These are phyloP conservation scores for Melanophora roralis DNA, from an alignment of 2,888 invertebrate species.

Conservation along the genomic window DNA sequence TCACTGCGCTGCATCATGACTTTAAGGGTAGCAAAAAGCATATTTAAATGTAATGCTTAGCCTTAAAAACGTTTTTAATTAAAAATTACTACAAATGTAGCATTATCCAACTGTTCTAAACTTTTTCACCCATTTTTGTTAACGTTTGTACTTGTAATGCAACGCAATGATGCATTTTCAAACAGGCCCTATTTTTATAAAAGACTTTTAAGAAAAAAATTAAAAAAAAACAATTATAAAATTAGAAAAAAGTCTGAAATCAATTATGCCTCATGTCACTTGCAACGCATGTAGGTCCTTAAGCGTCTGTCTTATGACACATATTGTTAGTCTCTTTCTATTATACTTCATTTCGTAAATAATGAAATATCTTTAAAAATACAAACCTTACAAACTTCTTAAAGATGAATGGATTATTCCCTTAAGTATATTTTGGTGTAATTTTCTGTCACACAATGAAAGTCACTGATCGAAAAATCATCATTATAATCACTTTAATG, in stretches of 20 bases:
- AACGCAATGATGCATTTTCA: too few species aligned
- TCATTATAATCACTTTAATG: constrained; percentile 49
- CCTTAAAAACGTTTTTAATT: too few species aligned
- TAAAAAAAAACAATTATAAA: constrained; percentile 50
- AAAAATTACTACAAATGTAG: too few species aligned
- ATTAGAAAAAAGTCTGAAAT: too few species aligned
- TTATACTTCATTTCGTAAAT: constrained; percentile 15
- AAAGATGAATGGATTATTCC: constrained; percentile 39
- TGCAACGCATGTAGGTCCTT: constrained; percentile 56
- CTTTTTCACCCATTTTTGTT: too few species aligned
- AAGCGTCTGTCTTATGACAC: constrained; percentile 30
- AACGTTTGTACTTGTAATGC: too few species aligned
- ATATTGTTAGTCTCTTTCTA: constrained; percentile 16
- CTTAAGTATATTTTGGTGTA: constrained; percentile 55
- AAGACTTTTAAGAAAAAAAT: neutral
- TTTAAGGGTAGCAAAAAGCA: too few species aligned
- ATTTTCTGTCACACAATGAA: constrained; percentile 32
- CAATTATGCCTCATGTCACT: constrained; percentile 51
- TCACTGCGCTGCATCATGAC: too few species aligned
- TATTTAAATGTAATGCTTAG: too few species aligned
- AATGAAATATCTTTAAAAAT: constrained; percentile 1
- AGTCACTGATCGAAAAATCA: constrained; percentile 16
- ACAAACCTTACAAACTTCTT: neutral
- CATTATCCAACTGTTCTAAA: too few species aligned
- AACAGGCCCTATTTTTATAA: too few species aligned